Percentiles rank a stretch among this genome's conserved stretches.
Evolutionary conservation across 2,888 invertebrate genomes (phyloP).

Genomic region (Brachylomia viminalis): DNA sequence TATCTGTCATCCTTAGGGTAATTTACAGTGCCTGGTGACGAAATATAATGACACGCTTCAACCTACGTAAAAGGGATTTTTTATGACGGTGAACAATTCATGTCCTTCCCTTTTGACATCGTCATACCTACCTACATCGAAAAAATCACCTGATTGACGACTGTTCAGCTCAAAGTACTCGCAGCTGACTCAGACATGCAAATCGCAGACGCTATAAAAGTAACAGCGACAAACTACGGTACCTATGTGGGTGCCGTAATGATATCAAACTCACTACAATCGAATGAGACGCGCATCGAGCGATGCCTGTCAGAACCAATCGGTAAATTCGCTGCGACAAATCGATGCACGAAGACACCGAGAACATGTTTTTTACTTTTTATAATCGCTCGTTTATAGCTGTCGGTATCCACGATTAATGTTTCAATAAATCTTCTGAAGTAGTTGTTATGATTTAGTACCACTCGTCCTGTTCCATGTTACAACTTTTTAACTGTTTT

Average conservation of each 20-base stretch:
- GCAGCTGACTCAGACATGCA: slow-evolving; percentile 53
- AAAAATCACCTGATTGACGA: slow-evolving; percentile 27
- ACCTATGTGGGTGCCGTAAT: slow-evolving; percentile 56
- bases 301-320: slow-evolving; percentile 53
- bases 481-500: slow-evolving; percentile 52
- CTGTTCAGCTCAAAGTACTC: not conserved
- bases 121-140: not conserved
- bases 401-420: slow-evolving; percentile 55
- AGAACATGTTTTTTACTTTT: slow-evolving; percentile 54
- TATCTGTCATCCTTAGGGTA: slow-evolving; percentile 15
- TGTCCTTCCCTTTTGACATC: not conserved
- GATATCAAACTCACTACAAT: slow-evolving; percentile 57
- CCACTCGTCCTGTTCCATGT: slow-evolving; percentile 30
- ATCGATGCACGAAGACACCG: slow-evolving; percentile 46
- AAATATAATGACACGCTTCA: not conserved
- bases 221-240: slow-evolving; percentile 45
- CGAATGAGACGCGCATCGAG: slow-evolving; percentile 50
- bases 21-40: slow-evolving; percentile 4
- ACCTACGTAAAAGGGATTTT: slow-evolving; percentile 4
- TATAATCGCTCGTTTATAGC: slow-evolving; percentile 54
- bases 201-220: slow-evolving; percentile 49
- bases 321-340: slow-evolving; percentile 48
- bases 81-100: slow-evolving; percentile 6
- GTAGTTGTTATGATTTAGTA: slow-evolving; percentile 59
- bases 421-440: slow-evolving; percentile 61